Conservation (phyloP, 2,797 vertebrate genomes). For the Chaunax sp. region DNA sequence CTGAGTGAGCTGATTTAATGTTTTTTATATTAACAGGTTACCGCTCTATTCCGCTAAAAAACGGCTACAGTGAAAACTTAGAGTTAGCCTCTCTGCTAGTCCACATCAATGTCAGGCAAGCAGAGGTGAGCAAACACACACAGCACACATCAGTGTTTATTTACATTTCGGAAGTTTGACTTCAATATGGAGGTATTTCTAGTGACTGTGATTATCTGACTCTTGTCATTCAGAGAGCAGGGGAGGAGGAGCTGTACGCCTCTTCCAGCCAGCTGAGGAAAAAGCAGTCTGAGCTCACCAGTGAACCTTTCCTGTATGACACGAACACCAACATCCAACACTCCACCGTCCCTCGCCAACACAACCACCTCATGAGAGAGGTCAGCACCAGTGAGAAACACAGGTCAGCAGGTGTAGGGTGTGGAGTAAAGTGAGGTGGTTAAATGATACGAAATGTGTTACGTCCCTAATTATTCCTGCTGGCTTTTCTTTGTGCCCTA, state of each 20-base stretch:
- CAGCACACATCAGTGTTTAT: not conserved
- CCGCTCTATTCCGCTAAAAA: constrained; percentile 93
- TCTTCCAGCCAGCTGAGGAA: constrained; percentile 90
- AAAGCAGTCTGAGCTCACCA: constrained; percentile 85
- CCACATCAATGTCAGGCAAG: constrained; percentile 87
- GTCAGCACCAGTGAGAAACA: constrained; percentile 84
- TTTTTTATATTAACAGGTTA: constrained; percentile 83
- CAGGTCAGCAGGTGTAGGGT: constrained; percentile 72
- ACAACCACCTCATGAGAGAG: constrained; percentile 85
- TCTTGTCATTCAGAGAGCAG: constrained; percentile 80
- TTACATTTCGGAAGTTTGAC: not conserved
- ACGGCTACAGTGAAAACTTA: constrained; percentile 91
- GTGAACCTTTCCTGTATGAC: constrained; percentile 90
- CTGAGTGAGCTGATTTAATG: not conserved
- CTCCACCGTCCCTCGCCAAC: constrained; percentile 48
- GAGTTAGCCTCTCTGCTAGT: constrained; percentile 94
- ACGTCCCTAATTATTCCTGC: not conserved
- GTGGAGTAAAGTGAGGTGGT: accelerated
- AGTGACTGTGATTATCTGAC: constrained; percentile 1
- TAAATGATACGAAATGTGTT: not conserved
- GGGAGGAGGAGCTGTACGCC: constrained; percentile 95
- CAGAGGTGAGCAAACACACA: constrained; percentile 84
- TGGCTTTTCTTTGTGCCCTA: constrained; percentile 66
- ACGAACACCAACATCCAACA: constrained; percentile 84
- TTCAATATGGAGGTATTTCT: not conserved